Percentiles rank a stretch among this genome's conserved stretches.
These are phyloP conservation scores for Palythoa heliodiscus DNA, from an alignment of 92 coral and sea anemone species.

Conservation along the genomic window DNA sequence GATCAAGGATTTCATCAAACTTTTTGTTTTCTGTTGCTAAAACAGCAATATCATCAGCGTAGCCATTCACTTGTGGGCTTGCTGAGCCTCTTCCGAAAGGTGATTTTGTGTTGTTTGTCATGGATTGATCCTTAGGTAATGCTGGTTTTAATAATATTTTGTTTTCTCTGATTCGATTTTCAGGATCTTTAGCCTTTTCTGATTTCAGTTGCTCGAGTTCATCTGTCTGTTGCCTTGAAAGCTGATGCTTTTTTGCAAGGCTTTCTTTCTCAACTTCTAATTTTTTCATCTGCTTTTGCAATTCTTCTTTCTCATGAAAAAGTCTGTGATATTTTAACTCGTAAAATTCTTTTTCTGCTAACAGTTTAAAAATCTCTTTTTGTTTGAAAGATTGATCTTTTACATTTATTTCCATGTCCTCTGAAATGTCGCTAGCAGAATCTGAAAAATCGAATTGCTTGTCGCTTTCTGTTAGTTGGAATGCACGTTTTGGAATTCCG, in stretches of 20 bases:
- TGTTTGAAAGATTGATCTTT: conserved; percentile 34
- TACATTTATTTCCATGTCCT: conserved; percentile 54
- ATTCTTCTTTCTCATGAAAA: conserved; percentile 67
- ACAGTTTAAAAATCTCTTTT: conserved; percentile 53
- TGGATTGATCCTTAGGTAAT: conserved; percentile 18
- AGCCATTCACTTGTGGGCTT: conserved; percentile 62
- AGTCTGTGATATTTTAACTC: conserved; percentile 61
- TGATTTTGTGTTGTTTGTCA: conserved; percentile 13
- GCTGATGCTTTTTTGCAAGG: conserved; percentile 48
- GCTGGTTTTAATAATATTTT: conserved; percentile 48
- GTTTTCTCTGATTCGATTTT: conserved; percentile 49
- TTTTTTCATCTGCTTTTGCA: conserved; percentile 63
- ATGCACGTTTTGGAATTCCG: conserved; percentile 58
- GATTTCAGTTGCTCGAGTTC: conserved; percentile 40
- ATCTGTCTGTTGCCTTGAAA: conserved; percentile 40
- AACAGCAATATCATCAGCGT: conserved; percentile 71
- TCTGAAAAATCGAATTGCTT: conserved; percentile 57
- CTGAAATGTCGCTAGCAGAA: conserved; percentile 80
- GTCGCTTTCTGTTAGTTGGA: conserved; percentile 56
- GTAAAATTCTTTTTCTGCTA: conserved; percentile 71
- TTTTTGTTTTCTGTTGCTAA: conserved; percentile 84
- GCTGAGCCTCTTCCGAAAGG: conserved; percentile 37
- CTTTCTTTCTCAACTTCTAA: conserved; percentile 69
- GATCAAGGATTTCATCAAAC: conserved; percentile 83
- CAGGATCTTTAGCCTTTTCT: conserved; percentile 23